Base-by-base conservation (phyloP, 2,113 vertebrate genomes). In the Loxodonta africana region DNA sequence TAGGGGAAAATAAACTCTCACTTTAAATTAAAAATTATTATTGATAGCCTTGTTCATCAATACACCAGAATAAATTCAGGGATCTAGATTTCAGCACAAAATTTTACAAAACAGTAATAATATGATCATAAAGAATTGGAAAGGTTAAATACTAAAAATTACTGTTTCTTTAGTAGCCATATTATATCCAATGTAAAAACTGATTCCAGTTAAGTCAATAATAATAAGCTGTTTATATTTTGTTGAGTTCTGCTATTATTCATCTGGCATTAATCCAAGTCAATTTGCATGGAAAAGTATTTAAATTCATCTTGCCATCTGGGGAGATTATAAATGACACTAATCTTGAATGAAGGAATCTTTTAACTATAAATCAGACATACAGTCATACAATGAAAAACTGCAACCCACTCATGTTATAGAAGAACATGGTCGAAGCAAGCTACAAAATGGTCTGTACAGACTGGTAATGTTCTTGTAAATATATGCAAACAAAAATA, bases 221-320 rank as follows among this genome's bases (percentile, higher is more conserved):
- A 96, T 97, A 94, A 78, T 90, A 97, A 96, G 8, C 95, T 95
- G 74, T 97, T 98, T 96, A 60, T 92, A 96, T 96, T 95, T 91
- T 73, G 37, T 91, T 92, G 93, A 86, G 51, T 96, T 98, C 83
- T 97, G 74, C 25, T 97, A 71, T 83, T 92, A 94, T 96, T 96
- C 71, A 94, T 98, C 48, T 97, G 91, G 74, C 88, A 97, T 92
- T 82, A 97, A 48, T 37, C 37, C 91, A 97, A 95, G 78, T 95
- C 91, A 85, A 76, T 84, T 10, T 98, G 92, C 48, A 95, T 12
- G 85, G 80, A 97, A 96, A 96, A 91, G 90, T 94, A 95, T 85
- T 94, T 96, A 91, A 1, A 18, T 91, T 91, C 41, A 85, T 93
- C 48, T 91, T 93, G 69, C 92, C 94, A 91, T 83, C 86, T 95